phyloP scores from a whole-genome alignment of 2,113 vertebrate species.

The Hirundichthys speculiger region DNA sequence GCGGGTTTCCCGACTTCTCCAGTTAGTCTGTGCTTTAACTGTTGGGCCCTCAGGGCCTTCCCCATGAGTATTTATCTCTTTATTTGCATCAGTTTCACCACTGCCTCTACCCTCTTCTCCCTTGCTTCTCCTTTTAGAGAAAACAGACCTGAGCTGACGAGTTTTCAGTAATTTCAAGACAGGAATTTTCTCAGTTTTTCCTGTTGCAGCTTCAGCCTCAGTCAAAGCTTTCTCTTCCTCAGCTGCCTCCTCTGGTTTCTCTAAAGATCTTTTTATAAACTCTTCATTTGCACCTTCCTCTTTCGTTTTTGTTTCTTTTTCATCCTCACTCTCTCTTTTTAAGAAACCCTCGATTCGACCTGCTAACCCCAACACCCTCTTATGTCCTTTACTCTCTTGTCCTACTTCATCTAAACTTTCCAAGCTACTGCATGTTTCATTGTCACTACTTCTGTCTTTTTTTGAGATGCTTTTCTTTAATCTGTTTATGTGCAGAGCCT shows the following conservation, averaged over 20 bases:
- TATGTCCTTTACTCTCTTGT: not conserved
- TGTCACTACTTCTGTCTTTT: slow-evolving; percentile 18
- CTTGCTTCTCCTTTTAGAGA: slow-evolving; percentile 23
- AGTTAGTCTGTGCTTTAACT: slow-evolving; percentile 11
- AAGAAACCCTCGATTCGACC: slow-evolving; percentile 23
- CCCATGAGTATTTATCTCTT: not conserved
- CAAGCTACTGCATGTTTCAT: slow-evolving; percentile 43
- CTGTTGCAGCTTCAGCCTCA: not conserved
- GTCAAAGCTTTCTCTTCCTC: not conserved
- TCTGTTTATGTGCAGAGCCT: slow-evolving; percentile 44
- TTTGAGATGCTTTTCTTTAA: slow-evolving; percentile 46
- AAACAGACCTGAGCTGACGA: not conserved
- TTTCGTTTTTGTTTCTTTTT: slow-evolving; percentile 28
- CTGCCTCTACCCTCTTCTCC: slow-evolving; percentile 11
- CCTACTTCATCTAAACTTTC: slow-evolving; percentile 58
- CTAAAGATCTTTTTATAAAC: not conserved
- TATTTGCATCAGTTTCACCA: slow-evolving; percentile 12
- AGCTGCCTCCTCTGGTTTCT: not conserved
- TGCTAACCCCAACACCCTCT: not conserved
- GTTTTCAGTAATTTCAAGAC: not conserved
- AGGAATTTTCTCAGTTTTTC: slow-evolving; percentile 1
- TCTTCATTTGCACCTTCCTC: slow-evolving; percentile 13
- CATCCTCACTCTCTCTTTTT: not conserved
- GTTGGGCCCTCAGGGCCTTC: not conserved
- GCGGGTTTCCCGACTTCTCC: slow-evolving; percentile 62